These are phyloP conservation scores for Chiroxiphia lanceolata DNA, from an alignment of 2,797 vertebrate species.

Conservation along the genomic window DNA sequence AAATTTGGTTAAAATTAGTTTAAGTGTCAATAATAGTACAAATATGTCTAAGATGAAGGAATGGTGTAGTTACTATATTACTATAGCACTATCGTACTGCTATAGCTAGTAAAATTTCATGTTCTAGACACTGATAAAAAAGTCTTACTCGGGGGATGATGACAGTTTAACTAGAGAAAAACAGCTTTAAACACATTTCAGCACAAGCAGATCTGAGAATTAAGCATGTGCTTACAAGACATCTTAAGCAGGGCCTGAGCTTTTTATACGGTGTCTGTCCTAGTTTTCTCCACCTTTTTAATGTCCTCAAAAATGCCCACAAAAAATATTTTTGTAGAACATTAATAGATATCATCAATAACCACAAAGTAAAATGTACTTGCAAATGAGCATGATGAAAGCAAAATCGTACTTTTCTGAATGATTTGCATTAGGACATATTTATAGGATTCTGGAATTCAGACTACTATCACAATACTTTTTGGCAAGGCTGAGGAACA, in stretches of 20 bases:
- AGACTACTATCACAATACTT: not conserved
- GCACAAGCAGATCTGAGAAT: not conserved
- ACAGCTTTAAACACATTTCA: not conserved
- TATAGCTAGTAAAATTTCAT: not conserved
- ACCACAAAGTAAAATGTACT: not conserved
- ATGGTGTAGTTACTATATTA: not conserved
- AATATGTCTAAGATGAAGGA: not conserved
- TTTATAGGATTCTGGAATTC: not conserved
- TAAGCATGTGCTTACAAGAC: not conserved
- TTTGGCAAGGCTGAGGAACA: not conserved
- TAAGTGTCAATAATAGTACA: not conserved
- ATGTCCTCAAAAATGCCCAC: not conserved
- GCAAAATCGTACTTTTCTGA: not conserved
- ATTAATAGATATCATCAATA: not conserved
- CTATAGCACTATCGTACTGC: not conserved
- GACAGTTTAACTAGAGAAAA: not conserved
- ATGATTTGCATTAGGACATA: not conserved
- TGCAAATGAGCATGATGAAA: slow-evolving; percentile 16
- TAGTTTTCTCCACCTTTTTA: not conserved
- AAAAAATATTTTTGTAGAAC: not conserved
- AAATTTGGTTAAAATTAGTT: not conserved
- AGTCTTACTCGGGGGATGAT: not conserved
- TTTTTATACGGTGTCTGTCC: not conserved
- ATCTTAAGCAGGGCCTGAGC: not conserved
- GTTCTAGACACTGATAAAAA: not conserved